These are phyloP conservation scores for Callocephalon fimbriatum DNA, from an alignment of 2,113 vertebrate species.

Conservation along the genomic window DNA sequence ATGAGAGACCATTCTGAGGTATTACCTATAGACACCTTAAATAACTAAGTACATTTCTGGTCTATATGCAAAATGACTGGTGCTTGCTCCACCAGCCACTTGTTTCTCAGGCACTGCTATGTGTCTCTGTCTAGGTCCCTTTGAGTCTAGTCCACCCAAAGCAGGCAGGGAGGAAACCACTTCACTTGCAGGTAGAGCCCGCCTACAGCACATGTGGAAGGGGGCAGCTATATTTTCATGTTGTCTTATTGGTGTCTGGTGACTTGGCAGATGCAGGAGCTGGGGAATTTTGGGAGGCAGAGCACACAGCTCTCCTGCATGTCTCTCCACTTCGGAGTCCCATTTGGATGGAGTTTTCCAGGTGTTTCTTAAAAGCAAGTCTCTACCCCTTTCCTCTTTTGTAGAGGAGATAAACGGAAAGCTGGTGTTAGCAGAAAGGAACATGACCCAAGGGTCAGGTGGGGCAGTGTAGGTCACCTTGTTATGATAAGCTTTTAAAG, in stretches of 20 bases:
- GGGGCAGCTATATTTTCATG: not conserved
- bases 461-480: not conserved
- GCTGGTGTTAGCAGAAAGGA: not conserved
- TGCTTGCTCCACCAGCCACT: not conserved
- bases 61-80: not conserved
- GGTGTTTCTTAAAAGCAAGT: not conserved
- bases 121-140: not conserved
- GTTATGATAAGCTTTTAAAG: not conserved
- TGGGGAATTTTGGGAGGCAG: not conserved
- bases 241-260: not conserved
- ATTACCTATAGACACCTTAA: not conserved
- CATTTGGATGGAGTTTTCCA: not conserved
- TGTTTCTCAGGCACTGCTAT: not conserved
- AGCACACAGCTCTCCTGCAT: not conserved
- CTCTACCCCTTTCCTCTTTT: not conserved
- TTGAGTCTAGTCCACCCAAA: not conserved
- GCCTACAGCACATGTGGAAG: not conserved
- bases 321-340: not conserved
- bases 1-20: not conserved
- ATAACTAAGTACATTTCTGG: not conserved
- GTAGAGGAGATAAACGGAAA: not conserved
- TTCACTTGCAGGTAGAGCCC: not conserved
- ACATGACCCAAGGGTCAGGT: not conserved
- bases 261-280: not conserved
- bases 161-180: not conserved